Evolutionary conservation across 2,113 vertebrate species (phyloP), one percentile per base, ranked within the genome.

Genomic region (Anguilla rostrata): DNA sequence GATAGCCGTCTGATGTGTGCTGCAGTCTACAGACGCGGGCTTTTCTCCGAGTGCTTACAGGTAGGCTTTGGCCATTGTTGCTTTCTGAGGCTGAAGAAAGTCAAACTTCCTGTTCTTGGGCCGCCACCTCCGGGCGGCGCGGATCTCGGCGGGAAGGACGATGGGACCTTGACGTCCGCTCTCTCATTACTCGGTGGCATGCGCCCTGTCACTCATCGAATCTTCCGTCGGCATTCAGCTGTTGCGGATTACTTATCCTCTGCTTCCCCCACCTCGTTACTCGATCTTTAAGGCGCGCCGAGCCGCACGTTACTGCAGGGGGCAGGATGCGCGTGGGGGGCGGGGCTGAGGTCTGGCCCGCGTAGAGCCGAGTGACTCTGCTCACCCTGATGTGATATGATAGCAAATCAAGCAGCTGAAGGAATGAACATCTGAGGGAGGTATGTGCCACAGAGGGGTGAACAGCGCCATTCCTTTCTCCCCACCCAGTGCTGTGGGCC

Each of bases 221-320:
- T 92, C 90, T 91, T 92, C 87, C 18, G 88, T 91, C 92, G 90
- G 91, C 93, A 91, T 91, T 93, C 92, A 92, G 92, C 91, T 91
- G 91, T 91, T 93, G 90, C 92, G 90, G 90, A 94, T 94, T 92
- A 94, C 92, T 93, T 93, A 94, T 94, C 92, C 91, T 91, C 93
- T 92, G 90, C 91, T 94, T 91, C 89, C 88, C 92, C 91, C 93
- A 90, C 81, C 90, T 94, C 49, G 93, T 91, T 87, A 85, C 88
- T 93, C 92, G 94, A 95, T 94, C 93, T 92, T 92, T 83, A 82
- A 82, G 46, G 5, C 43, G 14, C 81, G 53, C 26, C n/a, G 81
- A 39, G 40, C 40, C 41, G 16, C 5, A 41, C 40, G 71, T 83
- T 82, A 78, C 86, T 53, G 81, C 63, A 20, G 86, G 63, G 79